Evolutionary conservation across 1,140 invertebrate species (phyloP).

Genomic region (Bombus consobrinus): DNA sequence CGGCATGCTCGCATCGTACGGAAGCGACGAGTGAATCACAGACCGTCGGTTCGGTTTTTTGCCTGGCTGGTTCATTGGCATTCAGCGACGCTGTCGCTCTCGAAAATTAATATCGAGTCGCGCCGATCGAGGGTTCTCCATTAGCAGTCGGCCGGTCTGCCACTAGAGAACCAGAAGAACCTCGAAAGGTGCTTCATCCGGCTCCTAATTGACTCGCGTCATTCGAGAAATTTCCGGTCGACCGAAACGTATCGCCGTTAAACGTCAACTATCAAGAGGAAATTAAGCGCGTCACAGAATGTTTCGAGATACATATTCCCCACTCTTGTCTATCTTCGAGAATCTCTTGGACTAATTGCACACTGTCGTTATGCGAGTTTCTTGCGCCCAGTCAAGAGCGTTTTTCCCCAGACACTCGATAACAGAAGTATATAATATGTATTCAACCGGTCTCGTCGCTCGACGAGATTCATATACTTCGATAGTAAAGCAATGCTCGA

Average conservation of each 20-base stretch:
- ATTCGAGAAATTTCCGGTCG: constrained; percentile 34
- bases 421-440: not conserved
- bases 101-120: constrained; percentile 43
- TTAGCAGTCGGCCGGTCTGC: not conserved
- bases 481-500: not conserved
- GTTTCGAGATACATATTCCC: not conserved
- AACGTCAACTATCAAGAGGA: not conserved
- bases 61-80: constrained; percentile 37
- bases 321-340: not conserved
- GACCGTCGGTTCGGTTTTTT: constrained; percentile 30
- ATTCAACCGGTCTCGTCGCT: not conserved
- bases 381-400: not conserved
- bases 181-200: constrained; percentile 5
- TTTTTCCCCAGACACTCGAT: not conserved
- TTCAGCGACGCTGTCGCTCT: constrained; percentile 25
- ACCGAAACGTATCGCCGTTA: not conserved
- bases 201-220: constrained; percentile 39
- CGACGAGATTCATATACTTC: not conserved
- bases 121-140: constrained; percentile 26
- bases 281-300: constrained; percentile 11
- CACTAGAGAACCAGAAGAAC: constrained; percentile 10
- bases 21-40: constrained; percentile 24
- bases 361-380: constrained; percentile 2
- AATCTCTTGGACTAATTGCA: constrained; percentile 8
- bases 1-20: not conserved